A percentile compares a stretch with the other conserved stretches of the same genome.
These are phyloP conservation scores for Calcarius lapponicus DNA, from an alignment of 2,797 vertebrate genomes.

Conservation along the genomic window DNA sequence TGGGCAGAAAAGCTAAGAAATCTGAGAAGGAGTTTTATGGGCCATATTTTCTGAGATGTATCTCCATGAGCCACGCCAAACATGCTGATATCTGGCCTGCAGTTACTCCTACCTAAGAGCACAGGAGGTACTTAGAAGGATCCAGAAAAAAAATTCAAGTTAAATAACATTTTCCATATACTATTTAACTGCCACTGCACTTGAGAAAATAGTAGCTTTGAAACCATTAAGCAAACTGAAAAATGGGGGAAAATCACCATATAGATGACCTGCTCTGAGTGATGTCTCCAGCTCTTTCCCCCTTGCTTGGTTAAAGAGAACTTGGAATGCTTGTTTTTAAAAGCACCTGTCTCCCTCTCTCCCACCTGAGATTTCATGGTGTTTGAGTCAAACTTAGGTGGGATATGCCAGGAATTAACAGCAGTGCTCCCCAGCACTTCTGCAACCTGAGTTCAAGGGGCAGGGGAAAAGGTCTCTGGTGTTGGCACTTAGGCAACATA, in stretches of 20 bases:
- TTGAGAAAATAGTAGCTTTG: neutral
- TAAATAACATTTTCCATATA: neutral
- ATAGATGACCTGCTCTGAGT: accelerated
- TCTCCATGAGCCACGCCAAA: neutral
- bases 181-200: neutral
- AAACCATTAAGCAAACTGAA: neutral
- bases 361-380: neutral
- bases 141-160: neutral
- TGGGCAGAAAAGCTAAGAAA: neutral
- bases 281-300: neutral
- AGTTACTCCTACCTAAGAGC: neutral
- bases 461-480: neutral
- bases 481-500: neutral
- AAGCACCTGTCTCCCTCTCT: neutral
- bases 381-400: constrained; percentile 49
- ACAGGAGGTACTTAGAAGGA: neutral
- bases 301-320: neutral
- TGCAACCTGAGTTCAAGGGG: constrained; percentile 54
- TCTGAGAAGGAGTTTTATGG: neutral
- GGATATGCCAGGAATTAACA: constrained; percentile 65
- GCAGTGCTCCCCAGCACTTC: constrained; percentile 47
- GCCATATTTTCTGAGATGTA: neutral
- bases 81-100: neutral
- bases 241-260: neutral
- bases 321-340: neutral